Evolutionary conservation across 64 coral and sea anemone species (phyloP).

Genomic region (Montipora sp.): DNA sequence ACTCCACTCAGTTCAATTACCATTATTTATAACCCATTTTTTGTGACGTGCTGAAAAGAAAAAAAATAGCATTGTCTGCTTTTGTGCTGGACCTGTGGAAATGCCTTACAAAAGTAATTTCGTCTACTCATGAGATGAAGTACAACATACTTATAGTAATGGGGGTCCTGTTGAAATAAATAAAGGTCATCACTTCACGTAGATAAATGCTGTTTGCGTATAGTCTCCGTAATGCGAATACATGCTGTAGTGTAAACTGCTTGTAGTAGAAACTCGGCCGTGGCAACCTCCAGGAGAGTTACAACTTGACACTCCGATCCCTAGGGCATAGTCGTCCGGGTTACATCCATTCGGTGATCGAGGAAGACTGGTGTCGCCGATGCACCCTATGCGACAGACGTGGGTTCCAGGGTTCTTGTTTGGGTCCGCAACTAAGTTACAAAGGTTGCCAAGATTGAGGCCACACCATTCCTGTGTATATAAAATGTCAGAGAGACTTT

Average conservation of each 20-base stretch:
- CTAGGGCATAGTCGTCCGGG: conserved; percentile 89
- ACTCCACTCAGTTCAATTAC: too few species aligned
- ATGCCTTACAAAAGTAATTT: too few species aligned
- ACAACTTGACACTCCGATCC: conserved; percentile 90
- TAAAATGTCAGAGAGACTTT: not conserved
- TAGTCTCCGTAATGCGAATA: conserved; percentile 88
- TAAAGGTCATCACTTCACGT: conserved; percentile 62
- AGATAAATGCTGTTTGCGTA: conserved; percentile 86
- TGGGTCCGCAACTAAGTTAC: conserved; percentile 81
- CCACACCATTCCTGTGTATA: conserved; percentile 91
- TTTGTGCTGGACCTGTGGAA: too few species aligned
- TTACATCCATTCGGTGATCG: conserved; percentile 86
- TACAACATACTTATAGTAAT: too few species aligned
- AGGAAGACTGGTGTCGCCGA: conserved; percentile 91
- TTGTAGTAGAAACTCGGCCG: conserved; percentile 57
- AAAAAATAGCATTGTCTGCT: too few species aligned
- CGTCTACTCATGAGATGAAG: too few species aligned
- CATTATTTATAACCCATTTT: too few species aligned
- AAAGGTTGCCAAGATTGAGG: conserved; percentile 92
- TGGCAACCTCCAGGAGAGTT: conserved; percentile 80
- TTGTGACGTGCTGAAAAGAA: too few species aligned
- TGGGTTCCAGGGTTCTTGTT: conserved; percentile 92
- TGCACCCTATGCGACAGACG: conserved; percentile 92
- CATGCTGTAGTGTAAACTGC: conserved; percentile 86
- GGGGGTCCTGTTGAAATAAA: not conserved